Evolutionary conservation across 2,797 vertebrate genomes (phyloP), one percentile per base, ranked within the genome.

Genomic region (Coregonus ussuriensis): DNA sequence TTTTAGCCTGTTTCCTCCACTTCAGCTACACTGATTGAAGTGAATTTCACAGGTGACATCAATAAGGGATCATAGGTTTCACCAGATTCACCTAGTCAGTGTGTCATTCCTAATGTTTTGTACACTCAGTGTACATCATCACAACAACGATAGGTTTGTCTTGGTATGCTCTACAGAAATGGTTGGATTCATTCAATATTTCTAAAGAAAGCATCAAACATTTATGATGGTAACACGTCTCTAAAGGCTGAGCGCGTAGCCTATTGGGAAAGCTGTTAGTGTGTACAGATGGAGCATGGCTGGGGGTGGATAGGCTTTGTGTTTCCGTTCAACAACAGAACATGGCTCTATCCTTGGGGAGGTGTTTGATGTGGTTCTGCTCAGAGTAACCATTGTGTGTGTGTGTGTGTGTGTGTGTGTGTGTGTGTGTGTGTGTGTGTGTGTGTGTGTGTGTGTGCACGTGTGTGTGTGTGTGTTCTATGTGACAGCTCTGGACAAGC

Each of bases 401-500:
- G 71, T 86, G 65, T 81, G 74, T 81, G 62, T 80, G 25, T 78
- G 77, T 86, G 18, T 86, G 73, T 85, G 76, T 77, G 66, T 71
- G 77, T 86, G 18, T 87, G 73, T 85, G 76, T 77, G 66, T 63
- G 37, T 31, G 47, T 37, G 53, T 72, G 54, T 85, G 35, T 77
- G 51, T 83, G 70, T 82, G 59, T 79, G 76, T 67, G 29, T 41
- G 51, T 71, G 53, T 84, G 33, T 76, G 53, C 81, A 65, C 81
- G 67, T 78, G 76, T 76, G 56, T 79, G 25, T 72, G 77, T 85
- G 18, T 86, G 72, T 84, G 75, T 77, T 62, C 77, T 74, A 69
- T 14, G n/a, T 21, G 65, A 3, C 89, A 99, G 98, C 94, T 77
- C 91, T 99, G 87, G 98, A 99, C 86, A 96, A 96, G 74, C 98